Conservation (phyloP, 2,888 invertebrate genomes). For the Clistopyga incitator region DNA sequence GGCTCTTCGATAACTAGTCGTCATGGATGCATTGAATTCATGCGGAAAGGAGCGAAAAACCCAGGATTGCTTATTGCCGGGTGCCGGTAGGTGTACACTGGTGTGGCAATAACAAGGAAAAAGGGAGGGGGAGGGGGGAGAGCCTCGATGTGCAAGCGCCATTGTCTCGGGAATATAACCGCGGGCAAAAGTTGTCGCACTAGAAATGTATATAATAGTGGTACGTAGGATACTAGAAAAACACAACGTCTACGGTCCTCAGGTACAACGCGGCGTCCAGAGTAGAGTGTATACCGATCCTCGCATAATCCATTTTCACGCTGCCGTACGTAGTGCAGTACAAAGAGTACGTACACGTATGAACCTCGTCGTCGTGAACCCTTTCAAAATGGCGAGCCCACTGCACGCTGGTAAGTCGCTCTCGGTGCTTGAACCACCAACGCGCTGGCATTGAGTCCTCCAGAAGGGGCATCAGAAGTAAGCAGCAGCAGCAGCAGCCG, state of each 20-base stretch:
- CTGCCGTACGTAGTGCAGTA: conserved; percentile 41
- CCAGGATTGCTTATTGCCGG: conserved; percentile 2
- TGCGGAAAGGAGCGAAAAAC: neutral
- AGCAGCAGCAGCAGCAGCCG: conserved; percentile 10
- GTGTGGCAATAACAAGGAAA: conserved; percentile 46
- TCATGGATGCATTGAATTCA: neutral
- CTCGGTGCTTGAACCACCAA: conserved; percentile 37
- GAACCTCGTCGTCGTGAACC: conserved; percentile 52
- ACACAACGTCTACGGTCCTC: conserved; percentile 8
- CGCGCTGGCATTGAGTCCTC: conserved; percentile 70
- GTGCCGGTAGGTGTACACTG: neutral
- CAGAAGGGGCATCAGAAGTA: conserved; percentile 46
- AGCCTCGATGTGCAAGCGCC: conserved; percentile 51
- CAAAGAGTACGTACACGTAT: conserved; percentile 44
- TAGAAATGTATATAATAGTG: conserved; percentile 26
- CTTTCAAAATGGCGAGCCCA: conserved; percentile 76
- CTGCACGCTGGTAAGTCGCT: conserved; percentile 42
- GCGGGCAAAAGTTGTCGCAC: conserved; percentile 46
- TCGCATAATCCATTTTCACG: conserved; percentile 69
- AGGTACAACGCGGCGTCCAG: conserved; percentile 11
- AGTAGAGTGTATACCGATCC: conserved; percentile 35
- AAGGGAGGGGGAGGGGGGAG: conserved; percentile 2
- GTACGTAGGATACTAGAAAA: conserved; percentile 17
- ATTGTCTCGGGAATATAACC: conserved; percentile 66
- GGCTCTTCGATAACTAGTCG: neutral